Conservation (phyloP, 2,888 invertebrate genomes). For the Octonoba sinensis region DNA sequence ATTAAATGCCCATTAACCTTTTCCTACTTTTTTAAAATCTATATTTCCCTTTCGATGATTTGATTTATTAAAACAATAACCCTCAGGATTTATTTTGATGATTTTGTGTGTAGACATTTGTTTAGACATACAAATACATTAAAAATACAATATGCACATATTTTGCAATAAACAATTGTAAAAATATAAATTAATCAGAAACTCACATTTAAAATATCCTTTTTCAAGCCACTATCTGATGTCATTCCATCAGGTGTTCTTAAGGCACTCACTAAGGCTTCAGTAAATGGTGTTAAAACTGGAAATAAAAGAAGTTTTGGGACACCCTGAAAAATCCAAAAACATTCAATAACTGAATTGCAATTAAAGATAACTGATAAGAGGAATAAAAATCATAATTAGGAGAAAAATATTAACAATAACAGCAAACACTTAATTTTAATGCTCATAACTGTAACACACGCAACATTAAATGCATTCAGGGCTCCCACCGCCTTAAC, state of each 20-base stretch:
- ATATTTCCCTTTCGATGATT: too few species aligned
- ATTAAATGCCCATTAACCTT: too few species aligned
- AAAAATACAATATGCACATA: too few species aligned
- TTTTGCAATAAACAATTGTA: not conserved
- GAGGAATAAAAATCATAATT: not conserved
- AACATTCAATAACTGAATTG: not conserved
- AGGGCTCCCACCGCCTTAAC: too few species aligned
- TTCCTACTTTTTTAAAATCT: too few species aligned
- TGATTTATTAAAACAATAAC: too few species aligned
- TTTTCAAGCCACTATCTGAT: constrained; percentile 77
- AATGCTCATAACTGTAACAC: too few species aligned
- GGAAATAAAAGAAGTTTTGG: constrained; percentile 77
- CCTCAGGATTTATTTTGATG: too few species aligned
- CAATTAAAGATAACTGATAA: not conserved
- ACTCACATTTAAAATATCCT: constrained; percentile 76
- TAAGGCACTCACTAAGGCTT: constrained; percentile 69
- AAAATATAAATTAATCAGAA: not conserved
- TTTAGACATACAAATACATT: too few species aligned
- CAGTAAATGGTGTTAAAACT: constrained; percentile 79
- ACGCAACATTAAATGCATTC: too few species aligned
- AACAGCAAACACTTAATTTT: not conserved
- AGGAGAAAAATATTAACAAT: not conserved
- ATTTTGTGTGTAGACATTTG: too few species aligned
- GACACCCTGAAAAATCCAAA: constrained; percentile 69
- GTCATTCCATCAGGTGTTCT: constrained; percentile 47